These are phyloP conservation scores for Echinops telfairi DNA, from an alignment of 2,113 vertebrate genomes.

Conservation along the genomic window DNA sequence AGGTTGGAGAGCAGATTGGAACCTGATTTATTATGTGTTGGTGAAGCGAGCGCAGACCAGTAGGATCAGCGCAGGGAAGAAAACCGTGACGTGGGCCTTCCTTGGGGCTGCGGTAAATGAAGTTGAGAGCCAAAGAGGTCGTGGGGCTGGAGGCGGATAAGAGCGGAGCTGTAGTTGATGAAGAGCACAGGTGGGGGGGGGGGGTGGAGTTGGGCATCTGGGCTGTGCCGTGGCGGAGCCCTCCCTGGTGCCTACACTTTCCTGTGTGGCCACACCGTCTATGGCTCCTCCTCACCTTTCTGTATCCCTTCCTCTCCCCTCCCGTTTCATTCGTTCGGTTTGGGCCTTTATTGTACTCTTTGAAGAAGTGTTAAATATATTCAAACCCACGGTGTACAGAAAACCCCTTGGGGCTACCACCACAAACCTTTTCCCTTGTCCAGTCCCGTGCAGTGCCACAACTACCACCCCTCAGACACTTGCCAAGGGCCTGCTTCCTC, in stretches of 20 bases:
- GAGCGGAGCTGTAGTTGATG: background rate
- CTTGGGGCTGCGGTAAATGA: background rate
- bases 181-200: background rate
- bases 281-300: background rate
- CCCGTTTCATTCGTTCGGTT: constrained; percentile 1
- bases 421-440: background rate
- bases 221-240: too few relatives aligned
- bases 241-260: background rate
- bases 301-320: background rate
- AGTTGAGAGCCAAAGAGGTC: background rate
- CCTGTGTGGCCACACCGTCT: background rate
- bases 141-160: background rate
- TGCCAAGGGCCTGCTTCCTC: too few relatives aligned
- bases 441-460: background rate
- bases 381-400: background rate
- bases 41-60: background rate
- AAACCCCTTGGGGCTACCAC: too few relatives aligned
- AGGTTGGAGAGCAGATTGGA: background rate
- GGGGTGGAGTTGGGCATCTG: background rate
- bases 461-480: too few relatives aligned
- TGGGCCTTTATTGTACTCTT: constrained; percentile 7
- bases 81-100: background rate
- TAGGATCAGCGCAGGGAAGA: background rate
- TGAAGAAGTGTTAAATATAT: background rate
- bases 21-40: background rate